A percentile compares a stretch with the other conserved stretches of the same genome.
These are phyloP conservation scores for Scaptomyza flava DNA, from an alignment of 2,888 invertebrate species.

Conservation along the genomic window DNA sequence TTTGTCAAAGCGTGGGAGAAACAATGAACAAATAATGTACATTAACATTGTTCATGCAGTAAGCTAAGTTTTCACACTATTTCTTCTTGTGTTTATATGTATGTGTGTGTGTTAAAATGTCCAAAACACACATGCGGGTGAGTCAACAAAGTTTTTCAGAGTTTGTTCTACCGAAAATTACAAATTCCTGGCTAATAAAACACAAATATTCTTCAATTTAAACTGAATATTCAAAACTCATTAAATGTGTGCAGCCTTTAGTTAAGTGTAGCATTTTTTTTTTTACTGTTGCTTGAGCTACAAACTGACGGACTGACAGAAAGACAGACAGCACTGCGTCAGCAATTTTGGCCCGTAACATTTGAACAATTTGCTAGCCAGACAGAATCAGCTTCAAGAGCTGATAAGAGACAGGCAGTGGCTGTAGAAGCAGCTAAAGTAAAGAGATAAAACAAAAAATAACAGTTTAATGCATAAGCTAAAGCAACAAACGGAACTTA, in stretches of 20 bases:
- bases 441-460: not conserved
- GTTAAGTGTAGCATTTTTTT: not conserved
- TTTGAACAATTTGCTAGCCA: conserved; percentile 45
- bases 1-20: conserved; percentile 60
- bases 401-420: conserved; percentile 45
- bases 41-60: not conserved
- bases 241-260: not conserved
- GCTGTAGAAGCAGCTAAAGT: conserved; percentile 6
- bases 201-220: no score
- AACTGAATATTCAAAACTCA: no score
- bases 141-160: not conserved
- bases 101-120: conserved; percentile 7
- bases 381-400: conserved; percentile 35
- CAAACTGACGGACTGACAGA: conserved; percentile 10
- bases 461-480: conserved; percentile 1
- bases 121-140: not conserved
- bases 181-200: no score
- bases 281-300: conserved; percentile 4
- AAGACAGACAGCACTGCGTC: conserved; percentile 20
- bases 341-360: conserved; percentile 37
- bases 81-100: conserved; percentile 8
- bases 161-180: not conserved
- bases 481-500: conserved; percentile 29
- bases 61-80: conserved; percentile 23
- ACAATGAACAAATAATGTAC: conserved; percentile 13